Conservation (phyloP, 1,140 invertebrate species). For the Eriocheir sinensis region DNA sequence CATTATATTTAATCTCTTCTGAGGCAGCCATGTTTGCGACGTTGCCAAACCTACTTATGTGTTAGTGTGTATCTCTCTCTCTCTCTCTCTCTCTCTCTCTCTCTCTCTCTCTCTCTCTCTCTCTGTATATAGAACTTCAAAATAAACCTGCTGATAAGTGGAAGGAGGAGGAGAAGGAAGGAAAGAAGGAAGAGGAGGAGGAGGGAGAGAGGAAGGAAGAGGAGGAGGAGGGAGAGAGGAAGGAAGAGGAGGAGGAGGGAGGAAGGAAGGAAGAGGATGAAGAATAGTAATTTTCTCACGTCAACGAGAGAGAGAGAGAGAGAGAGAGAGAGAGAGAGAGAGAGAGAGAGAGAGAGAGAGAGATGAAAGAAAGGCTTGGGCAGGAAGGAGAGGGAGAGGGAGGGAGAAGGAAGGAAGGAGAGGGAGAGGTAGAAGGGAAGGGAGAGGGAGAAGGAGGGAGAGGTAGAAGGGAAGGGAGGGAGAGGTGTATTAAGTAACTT, state of each 20-base stretch:
- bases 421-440: background rate
- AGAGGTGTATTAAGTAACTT: background rate
- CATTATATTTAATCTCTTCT: too few species aligned
- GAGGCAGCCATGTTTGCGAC: too few species aligned
- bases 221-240: too few species aligned
- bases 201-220: background rate
- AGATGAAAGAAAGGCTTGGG: background rate
- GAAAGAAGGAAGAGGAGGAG: background rate
- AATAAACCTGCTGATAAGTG: too few species aligned
- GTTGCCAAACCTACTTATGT: background rate
- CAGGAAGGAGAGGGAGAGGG: background rate
- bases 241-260: too few species aligned
- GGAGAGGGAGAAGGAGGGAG: background rate
- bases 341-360: background rate
- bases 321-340: background rate
- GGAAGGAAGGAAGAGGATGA: too few species aligned
- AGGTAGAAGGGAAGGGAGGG: background rate
- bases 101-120: too few species aligned
- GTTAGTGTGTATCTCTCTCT: too few species aligned
- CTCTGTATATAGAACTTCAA: background rate
- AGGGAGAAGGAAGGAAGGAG: background rate
- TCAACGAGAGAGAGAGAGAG: too few species aligned
- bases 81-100: conserved; percentile 6
- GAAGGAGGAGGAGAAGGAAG: background rate
- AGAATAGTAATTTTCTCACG: too few species aligned